Evolutionary conservation across 2,113 vertebrate genomes (phyloP), one percentile per base, ranked within the genome.

Genomic region (Vidua chalybeata): DNA sequence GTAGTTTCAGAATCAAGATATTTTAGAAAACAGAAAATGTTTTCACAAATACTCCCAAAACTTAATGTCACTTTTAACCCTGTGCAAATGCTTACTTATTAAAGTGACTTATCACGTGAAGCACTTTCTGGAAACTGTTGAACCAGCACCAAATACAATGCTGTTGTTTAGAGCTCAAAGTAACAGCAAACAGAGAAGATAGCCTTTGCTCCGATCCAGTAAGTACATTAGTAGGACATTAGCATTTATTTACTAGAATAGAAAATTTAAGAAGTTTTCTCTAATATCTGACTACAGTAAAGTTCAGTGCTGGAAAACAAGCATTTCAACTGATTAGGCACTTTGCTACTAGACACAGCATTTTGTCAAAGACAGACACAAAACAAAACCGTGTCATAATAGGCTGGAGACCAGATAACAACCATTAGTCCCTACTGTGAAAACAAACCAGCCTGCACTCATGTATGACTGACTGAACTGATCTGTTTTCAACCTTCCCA

Each of bases 371-470:
- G 45, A 91, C 67, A 93, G 93, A 91, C 84, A 73, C 15, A 74
- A 97, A 97, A 86, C 78, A 89, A 96, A 79, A 66, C 62, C 12
- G 10, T 66, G 87, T 96, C 90, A 87, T 90, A 94, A 91, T 58
- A 94, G 94, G 61, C 80, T 54, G 62, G 63, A 95, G 87, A 86
- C 84, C 83, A 96, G 94, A 94, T 96, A 97, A 92, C 94, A 95
- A 39, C 68, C 22, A n/a, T 31, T 77, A 24, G 77, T 80, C 43
- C 68, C 51, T 45, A 12, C 59, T 86, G 73, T 94, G 87, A 92
- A 98, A 97, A 96, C 84, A 97, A 81, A 68, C 27, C 48, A 64
- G 86, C 71, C 84, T 93, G 55, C 35, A 67, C 55, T 61, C 67
- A 43, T 0, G 10, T 87, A 64, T 71, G 79, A 95, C 81, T 94